Evolutionary conservation across 2,797 vertebrate genomes (phyloP), one percentile per base, ranked within the genome.

Genomic region (Oreortyx pictus): DNA sequence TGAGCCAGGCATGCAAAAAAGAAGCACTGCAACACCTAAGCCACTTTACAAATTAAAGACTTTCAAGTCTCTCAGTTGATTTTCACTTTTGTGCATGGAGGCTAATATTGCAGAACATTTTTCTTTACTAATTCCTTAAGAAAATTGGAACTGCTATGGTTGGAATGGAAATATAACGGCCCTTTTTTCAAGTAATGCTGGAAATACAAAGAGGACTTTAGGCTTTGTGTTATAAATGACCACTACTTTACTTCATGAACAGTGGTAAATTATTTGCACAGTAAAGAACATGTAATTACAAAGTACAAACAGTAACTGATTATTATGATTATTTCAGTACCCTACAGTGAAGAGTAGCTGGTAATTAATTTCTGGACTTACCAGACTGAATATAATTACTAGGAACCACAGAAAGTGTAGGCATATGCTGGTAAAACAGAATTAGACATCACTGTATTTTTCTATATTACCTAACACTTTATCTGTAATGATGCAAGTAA

Each of bases 291-390:
- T 68, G 35, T 72, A 76, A 94, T 85, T 84, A 75, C 49, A 76
- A 96, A 95, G 59, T 52, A 50, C 43, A 41, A 81, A 88, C 82
- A 88, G 82, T 39, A 90, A 78, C 66, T 87, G 13, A 72, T 94
- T 72, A 89, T 75, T 72, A 90, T 8, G 1, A 92, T 94, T 88
- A 96, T 72, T 95, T 95, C 24, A 90, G 44, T 43, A 60, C 87
- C 85, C 82, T 83, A 81, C 52, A 57, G 44, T 74, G 89, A 77
- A 96, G 72, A 90, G 60, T 68, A 84, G 74, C 89, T 80, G 64
- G 61, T 13, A 93, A 92, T 87, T 93, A 31, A 89, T 90, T 94
- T 92, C 65, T 87, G 68, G 68, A 75, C 75, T 50, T 87, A 90
- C 11, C 15, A 78, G 33, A 83, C 77, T 90, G 91, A 94, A 94